Conservation (phyloP, 1,140 invertebrate genomes). For the Eumeta japonica region DNA sequence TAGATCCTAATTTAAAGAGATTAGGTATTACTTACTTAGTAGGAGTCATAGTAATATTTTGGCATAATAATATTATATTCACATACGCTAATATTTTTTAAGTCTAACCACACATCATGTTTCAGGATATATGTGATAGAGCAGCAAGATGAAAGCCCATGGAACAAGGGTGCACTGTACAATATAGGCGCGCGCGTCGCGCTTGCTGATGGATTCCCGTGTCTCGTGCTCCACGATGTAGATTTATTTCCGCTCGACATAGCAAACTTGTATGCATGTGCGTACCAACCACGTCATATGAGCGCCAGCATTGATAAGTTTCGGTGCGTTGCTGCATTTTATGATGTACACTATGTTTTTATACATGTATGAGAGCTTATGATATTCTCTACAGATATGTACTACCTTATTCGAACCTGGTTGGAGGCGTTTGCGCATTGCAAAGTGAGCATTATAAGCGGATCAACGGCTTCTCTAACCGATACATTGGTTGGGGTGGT, state of each 20-base stretch:
- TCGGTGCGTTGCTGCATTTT: slow-evolving; percentile 17
- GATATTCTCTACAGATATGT: slow-evolving; percentile 59
- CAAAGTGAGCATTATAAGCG: slow-evolving; percentile 67
- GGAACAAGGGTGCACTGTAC: slow-evolving; percentile 88
- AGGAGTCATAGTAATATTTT: too few species aligned
- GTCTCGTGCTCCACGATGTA: slow-evolving; percentile 94
- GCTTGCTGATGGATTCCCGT: slow-evolving; percentile 71
- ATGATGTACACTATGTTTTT: not conserved
- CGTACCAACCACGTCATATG: slow-evolving; percentile 84
- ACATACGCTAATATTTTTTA: too few species aligned
- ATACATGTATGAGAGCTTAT: not conserved
- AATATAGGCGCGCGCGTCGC: slow-evolving; percentile 87
- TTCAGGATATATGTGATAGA: slow-evolving; percentile 84
- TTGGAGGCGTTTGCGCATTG: slow-evolving; percentile 76
- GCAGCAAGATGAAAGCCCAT: slow-evolving; percentile 74
- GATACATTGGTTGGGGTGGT: slow-evolving; percentile 86
- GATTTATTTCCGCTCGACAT: slow-evolving; percentile 91
- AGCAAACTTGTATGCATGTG: slow-evolving; percentile 88
- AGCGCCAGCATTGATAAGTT: slow-evolving; percentile 90
- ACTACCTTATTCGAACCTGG: slow-evolving; percentile 70
- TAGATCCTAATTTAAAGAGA: too few species aligned
- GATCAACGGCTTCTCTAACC: slow-evolving; percentile 91
- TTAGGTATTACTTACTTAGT: too few species aligned
- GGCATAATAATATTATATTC: too few species aligned
- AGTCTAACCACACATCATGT: slow-evolving; percentile 5